phyloP scores from a whole-genome alignment of 2,113 vertebrate species.

The Rynchops niger region DNA sequence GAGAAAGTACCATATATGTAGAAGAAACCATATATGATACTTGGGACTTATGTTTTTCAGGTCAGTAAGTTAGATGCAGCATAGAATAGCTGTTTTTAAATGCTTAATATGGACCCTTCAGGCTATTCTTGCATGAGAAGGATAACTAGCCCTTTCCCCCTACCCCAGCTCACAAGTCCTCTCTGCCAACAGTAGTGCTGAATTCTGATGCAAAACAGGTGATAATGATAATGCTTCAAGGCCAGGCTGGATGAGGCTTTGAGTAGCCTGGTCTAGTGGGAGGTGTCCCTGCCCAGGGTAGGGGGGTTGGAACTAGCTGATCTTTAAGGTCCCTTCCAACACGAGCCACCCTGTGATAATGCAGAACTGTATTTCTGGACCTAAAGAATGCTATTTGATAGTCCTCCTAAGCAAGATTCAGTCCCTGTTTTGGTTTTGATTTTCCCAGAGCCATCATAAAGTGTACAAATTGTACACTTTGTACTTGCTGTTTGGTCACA shows the following conservation, averaged over 20 bases:
- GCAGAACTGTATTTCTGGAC: not conserved
- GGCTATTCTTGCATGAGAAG: accelerated
- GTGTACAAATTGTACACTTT: too few species aligned
- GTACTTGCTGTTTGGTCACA: not conserved
- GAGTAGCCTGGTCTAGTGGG: too few species aligned
- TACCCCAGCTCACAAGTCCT: not conserved
- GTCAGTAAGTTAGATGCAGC: not conserved
- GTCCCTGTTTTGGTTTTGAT: accelerated
- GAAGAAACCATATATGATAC: not conserved
- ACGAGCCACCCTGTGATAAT: too few species aligned
- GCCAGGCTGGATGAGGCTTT: too few species aligned
- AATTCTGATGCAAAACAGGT: not conserved
- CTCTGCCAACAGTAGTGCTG: not conserved
- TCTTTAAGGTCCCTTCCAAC: too few species aligned
- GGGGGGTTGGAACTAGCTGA: too few species aligned
- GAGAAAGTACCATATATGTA: not conserved
- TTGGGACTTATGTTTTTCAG: not conserved
- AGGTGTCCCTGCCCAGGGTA: too few species aligned
- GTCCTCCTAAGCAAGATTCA: not conserved
- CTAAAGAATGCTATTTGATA: not conserved
- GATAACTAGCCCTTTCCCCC: not conserved
- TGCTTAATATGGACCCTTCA: accelerated
- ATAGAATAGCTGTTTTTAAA: not conserved
- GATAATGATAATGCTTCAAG: not conserved
- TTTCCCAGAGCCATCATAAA: not conserved